These are phyloP conservation scores for Aspiorhynchus laticeps DNA, from an alignment of 2,113 vertebrate species.

Conservation along the genomic window DNA sequence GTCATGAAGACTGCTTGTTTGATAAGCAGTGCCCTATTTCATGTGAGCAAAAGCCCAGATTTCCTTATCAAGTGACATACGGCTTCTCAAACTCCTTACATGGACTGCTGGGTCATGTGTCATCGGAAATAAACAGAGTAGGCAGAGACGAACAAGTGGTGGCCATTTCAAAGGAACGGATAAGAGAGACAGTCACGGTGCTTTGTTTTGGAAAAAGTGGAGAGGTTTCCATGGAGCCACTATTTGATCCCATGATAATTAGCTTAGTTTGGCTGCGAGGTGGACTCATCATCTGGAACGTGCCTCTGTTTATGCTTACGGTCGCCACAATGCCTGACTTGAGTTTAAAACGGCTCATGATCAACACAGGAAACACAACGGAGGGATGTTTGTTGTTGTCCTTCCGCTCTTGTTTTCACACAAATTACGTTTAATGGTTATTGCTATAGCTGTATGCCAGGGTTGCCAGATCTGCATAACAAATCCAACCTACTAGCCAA, in stretches of 20 bases:
- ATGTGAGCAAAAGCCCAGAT: conserved; percentile 8
- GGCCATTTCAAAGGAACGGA: conserved; percentile 62
- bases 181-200: conserved; percentile 53
- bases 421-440: not conserved
- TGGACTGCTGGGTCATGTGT: conserved; percentile 41
- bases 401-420: conserved; percentile 35
- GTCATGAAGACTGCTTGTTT: not conserved
- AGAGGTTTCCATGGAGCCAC: conserved; percentile 73
- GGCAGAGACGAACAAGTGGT: conserved; percentile 60
- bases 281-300: conserved; percentile 65
- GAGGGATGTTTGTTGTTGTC: conserved; percentile 37
- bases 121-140: conserved; percentile 64
- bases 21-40: conserved; percentile 1
- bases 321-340: conserved; percentile 59
- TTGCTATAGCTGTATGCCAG: not conserved
- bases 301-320: conserved; percentile 61
- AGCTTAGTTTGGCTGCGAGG: conserved; percentile 66
- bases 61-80: conserved; percentile 22
- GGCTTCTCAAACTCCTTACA: conserved; percentile 46
- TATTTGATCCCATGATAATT: conserved; percentile 78
- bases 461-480: not conserved
- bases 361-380: conserved; percentile 26
- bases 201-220: conserved; percentile 76
- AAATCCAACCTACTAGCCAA: not conserved
- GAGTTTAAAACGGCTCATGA: conserved; percentile 52